phyloP scores from a whole-genome alignment of 1,140 invertebrate species.

The Spodoptera frugiperda region DNA sequence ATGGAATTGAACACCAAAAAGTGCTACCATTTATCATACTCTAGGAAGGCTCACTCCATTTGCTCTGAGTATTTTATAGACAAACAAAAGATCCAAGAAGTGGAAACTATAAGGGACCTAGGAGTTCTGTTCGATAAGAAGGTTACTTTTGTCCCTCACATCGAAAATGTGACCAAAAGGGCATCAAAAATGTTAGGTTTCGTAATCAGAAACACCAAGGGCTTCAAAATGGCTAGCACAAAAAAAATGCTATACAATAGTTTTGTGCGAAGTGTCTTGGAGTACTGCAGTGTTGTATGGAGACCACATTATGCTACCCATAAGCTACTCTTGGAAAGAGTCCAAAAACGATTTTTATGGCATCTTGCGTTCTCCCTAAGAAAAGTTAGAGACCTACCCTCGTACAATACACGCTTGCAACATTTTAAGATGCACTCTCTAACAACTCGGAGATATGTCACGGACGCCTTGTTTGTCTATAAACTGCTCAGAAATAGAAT shows the following conservation, averaged over 20 bases:
- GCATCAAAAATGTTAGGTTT: neutral
- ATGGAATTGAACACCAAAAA: neutral
- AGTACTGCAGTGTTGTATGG: conserved; percentile 28
- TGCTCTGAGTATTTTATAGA: neutral
- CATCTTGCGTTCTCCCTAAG: neutral
- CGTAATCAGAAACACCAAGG: neutral
- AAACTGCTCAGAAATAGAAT: conserved; percentile 22
- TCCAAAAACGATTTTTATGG: conserved; percentile 19
- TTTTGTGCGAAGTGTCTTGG: neutral
- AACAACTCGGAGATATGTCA: neutral
- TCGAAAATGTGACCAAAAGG: neutral
- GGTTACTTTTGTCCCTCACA: neutral
- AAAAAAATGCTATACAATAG: neutral
- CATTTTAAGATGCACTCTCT: neutral
- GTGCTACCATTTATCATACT: neutral
- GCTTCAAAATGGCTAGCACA: neutral
- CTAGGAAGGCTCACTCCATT: neutral
- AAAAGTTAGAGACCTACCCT: neutral
- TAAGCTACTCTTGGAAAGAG: neutral
- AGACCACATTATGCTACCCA: conserved; percentile 15
- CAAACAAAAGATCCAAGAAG: neutral
- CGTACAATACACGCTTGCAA: neutral
- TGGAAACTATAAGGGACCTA: neutral
- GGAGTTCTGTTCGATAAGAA: neutral
- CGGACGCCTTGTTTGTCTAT: conserved; percentile 1